A percentile compares a stretch with the other conserved stretches of the same genome.
Conservation (phyloP, 2,797 vertebrate genomes). For the Tinamus major region DNA sequence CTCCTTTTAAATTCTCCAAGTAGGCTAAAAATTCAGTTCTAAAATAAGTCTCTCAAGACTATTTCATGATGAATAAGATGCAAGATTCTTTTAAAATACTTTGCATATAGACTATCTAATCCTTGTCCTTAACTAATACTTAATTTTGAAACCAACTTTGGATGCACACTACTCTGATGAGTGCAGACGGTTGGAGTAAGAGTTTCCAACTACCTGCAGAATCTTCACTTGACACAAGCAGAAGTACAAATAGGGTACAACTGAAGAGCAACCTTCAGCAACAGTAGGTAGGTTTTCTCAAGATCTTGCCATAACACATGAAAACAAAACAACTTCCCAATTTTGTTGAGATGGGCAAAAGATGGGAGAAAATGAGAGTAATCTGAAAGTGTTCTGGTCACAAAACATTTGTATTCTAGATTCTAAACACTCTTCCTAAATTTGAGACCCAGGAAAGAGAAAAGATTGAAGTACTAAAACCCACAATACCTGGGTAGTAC, state of each 20-base stretch:
- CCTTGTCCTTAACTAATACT: neutral
- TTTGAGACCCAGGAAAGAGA: neutral
- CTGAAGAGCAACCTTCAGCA: neutral
- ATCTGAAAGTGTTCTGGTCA: neutral
- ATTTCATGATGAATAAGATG: neutral
- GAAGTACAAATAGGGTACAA: neutral
- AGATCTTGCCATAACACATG: neutral
- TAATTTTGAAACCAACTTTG: neutral
- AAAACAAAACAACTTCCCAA: neutral
- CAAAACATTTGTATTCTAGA: neutral
- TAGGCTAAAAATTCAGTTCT: neutral
- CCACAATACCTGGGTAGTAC: neutral
- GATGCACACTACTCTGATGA: neutral
- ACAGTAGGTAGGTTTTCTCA: neutral
- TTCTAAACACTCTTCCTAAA: neutral
- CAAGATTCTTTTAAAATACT: neutral
- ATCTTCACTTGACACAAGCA: neutral
- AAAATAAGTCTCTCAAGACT: neutral
- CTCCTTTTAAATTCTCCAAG: neutral
- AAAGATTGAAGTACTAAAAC: neutral
- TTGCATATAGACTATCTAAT: neutral
- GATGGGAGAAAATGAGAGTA: neutral
- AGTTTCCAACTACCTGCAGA: neutral
- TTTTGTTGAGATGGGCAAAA: neutral
- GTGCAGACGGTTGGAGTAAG: neutral